These are phyloP conservation scores for Heliopora coerulea DNA, from an alignment of 92 coral and sea anemone species.

Conservation along the genomic window DNA sequence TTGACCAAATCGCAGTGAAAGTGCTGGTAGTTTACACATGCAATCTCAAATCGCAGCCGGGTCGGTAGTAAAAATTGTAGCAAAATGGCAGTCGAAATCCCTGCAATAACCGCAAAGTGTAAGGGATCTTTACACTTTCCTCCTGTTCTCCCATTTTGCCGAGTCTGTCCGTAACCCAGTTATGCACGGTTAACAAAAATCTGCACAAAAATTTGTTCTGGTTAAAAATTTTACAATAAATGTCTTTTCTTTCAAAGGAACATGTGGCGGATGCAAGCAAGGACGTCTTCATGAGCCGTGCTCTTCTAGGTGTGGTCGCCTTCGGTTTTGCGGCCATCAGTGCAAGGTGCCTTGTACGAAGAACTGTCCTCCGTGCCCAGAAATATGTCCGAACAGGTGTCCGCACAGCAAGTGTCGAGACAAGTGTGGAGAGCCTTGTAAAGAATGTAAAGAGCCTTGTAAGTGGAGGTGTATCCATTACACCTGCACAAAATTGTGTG, in stretches of 20 bases:
- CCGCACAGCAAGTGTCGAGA: slow-evolving; percentile 76
- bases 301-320: slow-evolving; percentile 67
- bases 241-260: slow-evolving; percentile 50
- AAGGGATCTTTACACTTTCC: too few relatives aligned
- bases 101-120: too few relatives aligned
- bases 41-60: too few relatives aligned
- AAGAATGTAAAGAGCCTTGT: slow-evolving; percentile 67
- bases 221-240: too few relatives aligned
- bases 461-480: slow-evolving; percentile 69
- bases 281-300: slow-evolving; percentile 83
- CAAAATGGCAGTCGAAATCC: too few relatives aligned
- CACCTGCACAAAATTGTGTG: slow-evolving; percentile 67
- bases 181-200: too few relatives aligned
- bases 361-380: slow-evolving; percentile 88
- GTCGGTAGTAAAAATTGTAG: too few relatives aligned
- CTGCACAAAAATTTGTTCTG: too few relatives aligned
- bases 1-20: too few relatives aligned
- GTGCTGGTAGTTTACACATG: too few relatives aligned
- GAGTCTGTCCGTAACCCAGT: too few relatives aligned
- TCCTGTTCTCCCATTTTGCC: too few relatives aligned
- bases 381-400: slow-evolving; percentile 70
- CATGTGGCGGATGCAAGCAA: slow-evolving; percentile 69
- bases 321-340: slow-evolving; percentile 79
- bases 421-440: slow-evolving; percentile 81
- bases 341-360: slow-evolving; percentile 78